A percentile compares a stretch with the other conserved stretches of the same genome.
Conservation (phyloP, 2,113 vertebrate species). For the Acrocephalus arundinaceus region DNA sequence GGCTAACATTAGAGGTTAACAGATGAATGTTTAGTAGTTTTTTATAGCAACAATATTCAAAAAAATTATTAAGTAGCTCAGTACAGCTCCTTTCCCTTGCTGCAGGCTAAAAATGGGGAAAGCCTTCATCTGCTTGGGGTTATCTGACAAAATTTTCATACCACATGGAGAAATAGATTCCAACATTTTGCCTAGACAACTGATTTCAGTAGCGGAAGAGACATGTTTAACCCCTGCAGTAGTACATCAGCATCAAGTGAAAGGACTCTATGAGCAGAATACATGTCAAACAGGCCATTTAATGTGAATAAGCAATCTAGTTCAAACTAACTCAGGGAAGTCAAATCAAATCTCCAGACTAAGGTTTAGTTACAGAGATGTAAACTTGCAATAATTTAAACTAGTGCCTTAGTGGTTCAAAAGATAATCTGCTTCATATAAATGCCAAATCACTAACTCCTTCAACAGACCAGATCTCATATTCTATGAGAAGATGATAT, state of each 20-base stretch:
- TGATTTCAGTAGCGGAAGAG: neutral
- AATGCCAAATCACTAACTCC: neutral
- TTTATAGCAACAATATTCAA: neutral
- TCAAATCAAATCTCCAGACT: neutral
- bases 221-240: neutral
- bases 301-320: neutral
- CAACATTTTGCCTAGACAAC: neutral
- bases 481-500: neutral
- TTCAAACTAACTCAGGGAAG: neutral
- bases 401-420: neutral
- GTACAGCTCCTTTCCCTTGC: neutral
- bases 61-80: neutral
- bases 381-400: conserved; percentile 6
- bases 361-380: neutral
- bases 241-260: neutral
- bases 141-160: neutral
- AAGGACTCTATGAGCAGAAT: neutral
- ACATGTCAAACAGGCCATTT: neutral
- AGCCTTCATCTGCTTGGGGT: neutral
- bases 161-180: neutral
- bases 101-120: neutral
- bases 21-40: neutral
- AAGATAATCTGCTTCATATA: neutral
- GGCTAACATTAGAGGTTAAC: neutral
- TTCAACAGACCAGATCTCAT: neutral